Evolutionary conservation across 2,888 invertebrate species (phyloP).

Genomic region (Cephus spinipes): DNA sequence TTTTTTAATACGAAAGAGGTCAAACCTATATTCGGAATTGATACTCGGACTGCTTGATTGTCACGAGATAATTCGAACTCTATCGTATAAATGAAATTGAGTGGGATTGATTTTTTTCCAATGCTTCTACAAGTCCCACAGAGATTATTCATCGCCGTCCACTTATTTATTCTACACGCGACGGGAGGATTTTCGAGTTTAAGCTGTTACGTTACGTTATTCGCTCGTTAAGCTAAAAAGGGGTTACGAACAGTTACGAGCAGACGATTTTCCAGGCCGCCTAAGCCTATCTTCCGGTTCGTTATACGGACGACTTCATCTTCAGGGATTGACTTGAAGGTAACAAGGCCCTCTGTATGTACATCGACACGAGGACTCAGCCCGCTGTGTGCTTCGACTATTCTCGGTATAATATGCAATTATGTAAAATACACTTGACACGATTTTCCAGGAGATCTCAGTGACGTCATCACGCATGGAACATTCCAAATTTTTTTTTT

Average conservation of each 20-base stretch:
- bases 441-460: constrained; percentile 13
- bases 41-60: background rate
- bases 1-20: background rate
- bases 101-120: background rate
- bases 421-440: constrained; percentile 31
- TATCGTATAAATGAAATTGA: background rate
- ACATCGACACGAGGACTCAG: background rate
- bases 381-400: too few relatives aligned
- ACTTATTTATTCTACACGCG: background rate
- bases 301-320: background rate
- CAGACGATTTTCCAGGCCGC: constrained; percentile 2
- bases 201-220: background rate
- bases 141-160: background rate
- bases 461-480: background rate
- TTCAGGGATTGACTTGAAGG: background rate
- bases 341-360: background rate
- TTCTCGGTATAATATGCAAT: background rate
- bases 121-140: background rate
- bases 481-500: background rate
- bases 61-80: background rate
- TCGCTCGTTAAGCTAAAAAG: background rate
- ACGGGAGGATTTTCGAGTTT: background rate
- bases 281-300: background rate
- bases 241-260: background rate
- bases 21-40: background rate